Base-by-base conservation (phyloP, 2,113 vertebrate species). In the Rallus limicola region DNA sequence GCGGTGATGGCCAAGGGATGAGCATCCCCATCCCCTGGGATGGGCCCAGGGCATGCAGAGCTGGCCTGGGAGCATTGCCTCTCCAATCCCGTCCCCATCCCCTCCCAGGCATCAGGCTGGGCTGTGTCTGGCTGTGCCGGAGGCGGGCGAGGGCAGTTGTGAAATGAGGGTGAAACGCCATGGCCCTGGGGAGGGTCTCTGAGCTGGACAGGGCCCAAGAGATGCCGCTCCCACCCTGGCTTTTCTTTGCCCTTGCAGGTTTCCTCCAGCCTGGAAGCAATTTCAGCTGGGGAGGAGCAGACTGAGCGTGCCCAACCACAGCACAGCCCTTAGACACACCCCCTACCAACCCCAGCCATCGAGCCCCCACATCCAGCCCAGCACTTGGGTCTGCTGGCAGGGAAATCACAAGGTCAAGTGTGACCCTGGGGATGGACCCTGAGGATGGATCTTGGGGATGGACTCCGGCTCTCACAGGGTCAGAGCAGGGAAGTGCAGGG, bases 191-290 rank as follows among this genome's bases (percentile, higher is more conserved):
- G 63, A 40, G 34, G 36, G 16, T 38, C 55, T 68, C 62, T 21
- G 3, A 62, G 18, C 36, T 9, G 34, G 46, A 7, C 0, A 1
- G 53, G 13, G 19, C 17, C 36, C 0, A 2, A 77, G 40, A 0
- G 19, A 65, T 53, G 40, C 25, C 11, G 2, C 9, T 52, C 34
- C 15, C 78, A 77, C 76, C 62, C n/a, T 18, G 6, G 13, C 25
- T 23, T 52, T 5, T 2, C 42, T 16, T 31, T 6, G 31, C 24
- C 3, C 0, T 16, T 25, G 7, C 71, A 20, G 56, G 16, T 42
- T 16, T 50, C 70, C 46, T 20, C 23, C 10, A 4, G 24, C 31
- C 38, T 17, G 2, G 15, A 23, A 59, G 64, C 26, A 29, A 5
- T 33, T 68, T 55, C 20, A 59, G 46, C 62, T 23, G 23, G 7